Evolutionary conservation across 2,113 vertebrate genomes (phyloP).

Genomic region (Theropithecus gelada): DNA sequence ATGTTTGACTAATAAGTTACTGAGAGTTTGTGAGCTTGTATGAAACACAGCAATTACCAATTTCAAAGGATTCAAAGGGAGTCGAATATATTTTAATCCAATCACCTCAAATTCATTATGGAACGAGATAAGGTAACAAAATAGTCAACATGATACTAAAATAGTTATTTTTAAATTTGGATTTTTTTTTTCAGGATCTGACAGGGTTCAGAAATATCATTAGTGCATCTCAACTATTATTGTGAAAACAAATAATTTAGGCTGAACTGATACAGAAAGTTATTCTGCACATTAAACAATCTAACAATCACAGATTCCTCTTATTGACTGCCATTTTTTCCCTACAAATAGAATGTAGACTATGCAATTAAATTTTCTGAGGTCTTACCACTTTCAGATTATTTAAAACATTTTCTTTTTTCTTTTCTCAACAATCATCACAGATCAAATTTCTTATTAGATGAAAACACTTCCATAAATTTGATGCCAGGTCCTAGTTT

Average conservation of each 20-base stretch:
- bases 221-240: background rate
- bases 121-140: slow-evolving; percentile 6
- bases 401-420: too few relatives aligned
- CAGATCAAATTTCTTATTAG: background rate
- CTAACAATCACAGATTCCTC: background rate
- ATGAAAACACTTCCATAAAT: background rate
- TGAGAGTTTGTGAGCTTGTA: background rate
- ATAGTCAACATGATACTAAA: background rate
- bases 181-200: background rate
- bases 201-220: background rate
- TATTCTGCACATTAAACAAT: background rate
- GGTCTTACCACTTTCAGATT: background rate
- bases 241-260: background rate
- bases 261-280: background rate
- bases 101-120: background rate
- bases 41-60: background rate
- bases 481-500: background rate
- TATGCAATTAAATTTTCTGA: background rate
- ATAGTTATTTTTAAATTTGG: background rate
- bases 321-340: background rate
- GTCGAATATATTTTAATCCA: background rate
- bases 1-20: background rate
- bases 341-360: background rate
- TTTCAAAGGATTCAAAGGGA: slow-evolving; percentile 41
- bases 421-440: too few relatives aligned